Evolutionary conservation across 2,113 vertebrate genomes (phyloP).

Genomic region (Argyrosomus japonicus): DNA sequence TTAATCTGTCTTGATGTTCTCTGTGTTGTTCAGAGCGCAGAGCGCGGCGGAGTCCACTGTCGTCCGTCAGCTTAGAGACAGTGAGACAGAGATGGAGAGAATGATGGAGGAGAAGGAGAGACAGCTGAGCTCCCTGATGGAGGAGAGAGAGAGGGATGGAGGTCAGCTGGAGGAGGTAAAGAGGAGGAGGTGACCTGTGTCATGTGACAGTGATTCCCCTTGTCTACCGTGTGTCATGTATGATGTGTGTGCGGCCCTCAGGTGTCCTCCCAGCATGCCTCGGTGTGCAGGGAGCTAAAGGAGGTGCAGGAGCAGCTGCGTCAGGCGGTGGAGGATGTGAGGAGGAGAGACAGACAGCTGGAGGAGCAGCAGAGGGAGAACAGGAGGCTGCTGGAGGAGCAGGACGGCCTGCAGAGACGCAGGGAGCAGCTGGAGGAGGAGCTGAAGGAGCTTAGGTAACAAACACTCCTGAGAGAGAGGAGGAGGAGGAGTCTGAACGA

Average conservation of each 20-base stretch:
- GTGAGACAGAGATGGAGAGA: conserved; percentile 61
- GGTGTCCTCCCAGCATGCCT: conserved; percentile 76
- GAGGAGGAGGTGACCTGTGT: conserved; percentile 7
- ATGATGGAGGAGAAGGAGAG: conserved; percentile 73
- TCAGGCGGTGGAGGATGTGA: conserved; percentile 56
- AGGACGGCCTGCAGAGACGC: conserved; percentile 74
- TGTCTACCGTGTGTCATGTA: neutral
- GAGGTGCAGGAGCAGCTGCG: conserved; percentile 72
- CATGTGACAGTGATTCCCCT: neutral
- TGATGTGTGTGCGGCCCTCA: conserved; percentile 47
- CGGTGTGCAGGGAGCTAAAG: conserved; percentile 67
- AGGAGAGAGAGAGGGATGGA: conserved; percentile 60
- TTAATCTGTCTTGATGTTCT: too few species aligned
- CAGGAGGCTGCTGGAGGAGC: conserved; percentile 78
- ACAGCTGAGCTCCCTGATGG: conserved; percentile 25
- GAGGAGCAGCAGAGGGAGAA: conserved; percentile 81
- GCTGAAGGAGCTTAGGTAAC: conserved; percentile 85
- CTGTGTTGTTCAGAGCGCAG: conserved; percentile 36
- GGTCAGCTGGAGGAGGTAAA: conserved; percentile 83
- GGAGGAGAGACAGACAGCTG: conserved; percentile 72
- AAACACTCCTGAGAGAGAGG: neutral
- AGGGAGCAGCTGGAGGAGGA: conserved; percentile 78
- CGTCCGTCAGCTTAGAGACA: conserved; percentile 33
- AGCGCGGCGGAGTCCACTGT: neutral
- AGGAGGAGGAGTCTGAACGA: neutral